Evolutionary conservation across 2,797 vertebrate species (phyloP).

Genomic region (Falco concolor): DNA sequence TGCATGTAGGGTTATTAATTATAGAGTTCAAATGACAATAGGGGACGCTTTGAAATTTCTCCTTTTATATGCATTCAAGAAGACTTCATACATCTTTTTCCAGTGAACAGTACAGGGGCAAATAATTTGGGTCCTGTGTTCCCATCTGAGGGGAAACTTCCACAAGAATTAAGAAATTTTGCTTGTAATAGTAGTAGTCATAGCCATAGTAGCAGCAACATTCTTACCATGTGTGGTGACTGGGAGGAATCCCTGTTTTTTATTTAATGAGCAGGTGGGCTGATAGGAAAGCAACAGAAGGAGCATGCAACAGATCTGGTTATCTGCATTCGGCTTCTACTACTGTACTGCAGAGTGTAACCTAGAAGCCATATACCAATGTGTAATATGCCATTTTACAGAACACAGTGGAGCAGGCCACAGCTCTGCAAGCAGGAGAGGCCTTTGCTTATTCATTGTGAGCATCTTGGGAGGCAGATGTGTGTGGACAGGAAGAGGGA

Average conservation of each 20-base stretch:
- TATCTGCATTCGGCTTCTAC: neutral
- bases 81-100: neutral
- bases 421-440: neutral
- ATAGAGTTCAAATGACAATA: neutral
- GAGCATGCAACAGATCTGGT: neutral
- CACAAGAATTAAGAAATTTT: neutral
- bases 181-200: neutral
- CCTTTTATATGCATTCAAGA: neutral
- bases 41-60: neutral
- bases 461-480: neutral
- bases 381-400: neutral
- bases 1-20: neutral
- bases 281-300: neutral
- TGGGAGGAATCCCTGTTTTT: neutral
- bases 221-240: neutral
- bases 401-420: neutral
- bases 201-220: neutral
- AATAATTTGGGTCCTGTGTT: neutral
- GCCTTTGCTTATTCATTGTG: neutral
- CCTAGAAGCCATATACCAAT: neutral
- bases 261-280: neutral
- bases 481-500: neutral
- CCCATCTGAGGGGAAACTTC: neutral
- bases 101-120: neutral
- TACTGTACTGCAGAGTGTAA: neutral